These are phyloP conservation scores for Pocillopora grandis DNA, from an alignment of 92 coral and sea anemone genomes.

Conservation along the genomic window DNA sequence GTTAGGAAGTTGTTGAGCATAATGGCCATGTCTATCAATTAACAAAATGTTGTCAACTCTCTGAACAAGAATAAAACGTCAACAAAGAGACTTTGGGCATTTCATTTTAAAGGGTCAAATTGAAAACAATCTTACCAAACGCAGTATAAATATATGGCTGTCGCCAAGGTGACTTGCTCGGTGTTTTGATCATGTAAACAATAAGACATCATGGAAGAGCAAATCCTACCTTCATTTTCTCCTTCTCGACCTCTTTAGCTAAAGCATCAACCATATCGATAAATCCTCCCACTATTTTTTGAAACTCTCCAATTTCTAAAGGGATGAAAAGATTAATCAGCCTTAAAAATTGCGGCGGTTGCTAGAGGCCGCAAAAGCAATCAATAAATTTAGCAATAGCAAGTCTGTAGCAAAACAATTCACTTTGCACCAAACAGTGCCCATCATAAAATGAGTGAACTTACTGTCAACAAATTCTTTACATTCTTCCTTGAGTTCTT, in stretches of 20 bases:
- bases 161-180: conserved; percentile 32
- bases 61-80: too few relatives aligned
- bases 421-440: neutral
- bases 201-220: neutral
- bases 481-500: conserved; percentile 94
- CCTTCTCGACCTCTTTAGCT: conserved; percentile 98
- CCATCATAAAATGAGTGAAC: conserved; percentile 11
- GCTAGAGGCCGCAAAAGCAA: neutral
- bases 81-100: neutral
- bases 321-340: conserved; percentile 6
- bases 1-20: too few relatives aligned
- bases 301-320: conserved; percentile 94
- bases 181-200: neutral
- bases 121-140: neutral
- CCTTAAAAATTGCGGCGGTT: neutral
- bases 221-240: conserved; percentile 90
- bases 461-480: conserved; percentile 98
- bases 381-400: neutral
- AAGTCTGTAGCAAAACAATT: neutral
- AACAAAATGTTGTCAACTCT: too few relatives aligned
- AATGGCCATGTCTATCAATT: too few relatives aligned
- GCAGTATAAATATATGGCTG: neutral
- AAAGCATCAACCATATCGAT: conserved; percentile 95
- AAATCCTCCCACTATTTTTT: conserved; percentile 95
- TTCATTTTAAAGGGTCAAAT: neutral